A percentile compares a stretch with the other conserved stretches of the same genome.
These are phyloP conservation scores for human (Homo sapiens) DNA, from an alignment of 2,113 vertebrate species.

Conservation along the genomic window GRCh38 chr9:25552001-25552500, in stretches of 20 bases:
- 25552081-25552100: slow-evolving; percentile 11
- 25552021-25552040: slow-evolving; percentile 20
- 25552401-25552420: neutral
- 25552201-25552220: neutral
- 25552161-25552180: neutral
- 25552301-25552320: neutral
- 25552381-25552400: neutral
- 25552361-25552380: neutral
- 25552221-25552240: neutral
- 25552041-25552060: neutral
- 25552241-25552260: neutral
- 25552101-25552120: neutral
- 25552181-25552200: neutral
- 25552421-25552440: neutral
- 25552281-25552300: neutral
- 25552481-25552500: slow-evolving; percentile 13
- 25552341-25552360: neutral
- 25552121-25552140: neutral
- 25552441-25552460: neutral
- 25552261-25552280: neutral
- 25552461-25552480: neutral
- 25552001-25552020: slow-evolving; percentile 45
- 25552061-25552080: neutral
- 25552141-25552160: neutral
- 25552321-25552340: neutral